These are phyloP conservation scores for Actinernus sp. DNA, from an alignment of 92 coral and sea anemone species.

Conservation along the genomic window DNA sequence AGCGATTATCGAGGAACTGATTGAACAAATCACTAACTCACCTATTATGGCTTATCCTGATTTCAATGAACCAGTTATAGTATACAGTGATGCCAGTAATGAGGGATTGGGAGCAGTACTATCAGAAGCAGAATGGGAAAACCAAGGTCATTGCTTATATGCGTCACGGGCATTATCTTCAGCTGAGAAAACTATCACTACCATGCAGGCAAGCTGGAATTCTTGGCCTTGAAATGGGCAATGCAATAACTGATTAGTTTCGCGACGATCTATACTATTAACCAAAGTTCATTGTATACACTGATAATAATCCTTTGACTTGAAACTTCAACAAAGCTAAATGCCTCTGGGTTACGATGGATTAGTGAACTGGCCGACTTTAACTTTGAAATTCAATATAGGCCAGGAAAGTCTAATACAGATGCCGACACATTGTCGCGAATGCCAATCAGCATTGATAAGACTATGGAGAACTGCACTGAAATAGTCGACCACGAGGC, in stretches of 20 bases:
- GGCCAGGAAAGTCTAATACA: slow-evolving; percentile 33
- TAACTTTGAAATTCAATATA: slow-evolving; percentile 43
- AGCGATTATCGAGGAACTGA: no score
- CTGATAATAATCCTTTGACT: slow-evolving; percentile 42
- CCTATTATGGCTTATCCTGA: no score
- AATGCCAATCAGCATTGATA: slow-evolving; percentile 32
- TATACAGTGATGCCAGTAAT: no score
- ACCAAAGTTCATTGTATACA: slow-evolving; percentile 22
- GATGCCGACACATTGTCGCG: slow-evolving; percentile 45
- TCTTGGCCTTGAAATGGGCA: slow-evolving; percentile 13
- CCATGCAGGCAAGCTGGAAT: slow-evolving; percentile 21
- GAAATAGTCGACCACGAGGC: slow-evolving; percentile 20
- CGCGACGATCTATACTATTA: slow-evolving; percentile 31
- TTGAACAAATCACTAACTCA: no score
- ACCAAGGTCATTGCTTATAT: no score
- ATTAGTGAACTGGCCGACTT: slow-evolving; percentile 53
- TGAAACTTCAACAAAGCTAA: slow-evolving; percentile 56
- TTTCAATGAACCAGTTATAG: no score
- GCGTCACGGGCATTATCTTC: slow-evolving; percentile 31
- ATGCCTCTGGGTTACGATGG: slow-evolving; percentile 59
- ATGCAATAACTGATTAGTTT: slow-evolving; percentile 10
- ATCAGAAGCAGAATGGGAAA: no score
- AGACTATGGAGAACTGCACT: slow-evolving; percentile 27
- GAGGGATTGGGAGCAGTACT: no score
- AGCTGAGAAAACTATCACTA: slow-evolving; percentile 24